Evolutionary conservation across 2,888 invertebrate genomes (phyloP), one percentile per base, ranked within the genome.

Genomic region (Zaprionus obscuricornis): DNA sequence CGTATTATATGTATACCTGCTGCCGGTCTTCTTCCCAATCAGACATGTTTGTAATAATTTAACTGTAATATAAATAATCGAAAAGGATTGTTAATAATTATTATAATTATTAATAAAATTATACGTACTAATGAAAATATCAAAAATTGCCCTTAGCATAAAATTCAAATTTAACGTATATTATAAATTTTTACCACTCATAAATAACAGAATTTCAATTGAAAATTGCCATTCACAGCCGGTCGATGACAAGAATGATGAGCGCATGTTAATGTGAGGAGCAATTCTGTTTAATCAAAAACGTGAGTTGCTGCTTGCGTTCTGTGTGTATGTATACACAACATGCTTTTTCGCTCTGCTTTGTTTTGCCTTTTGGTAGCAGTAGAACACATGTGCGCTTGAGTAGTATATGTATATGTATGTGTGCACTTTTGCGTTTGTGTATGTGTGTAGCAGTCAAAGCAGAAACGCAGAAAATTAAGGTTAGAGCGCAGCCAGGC

Each of bases 271-370:
- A 50, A 42, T 3, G 1, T 26, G 54, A 34, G 45, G 56, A 34
- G 66, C 46, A 54, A 37, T n/a, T 47, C 54, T 68, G 62, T 55
- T 55, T 59, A 52, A 22, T 18, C 49, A 60, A 72, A 74, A 78
- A 78, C 74, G 77, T 77, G 77, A 81, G 72, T 77, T 65, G 74
- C 52, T 58, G 22, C 69, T 82, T n/a, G n/a, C n/a, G 85, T 77
- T 84, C 74, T 85, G 69, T 87, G n/a, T n/a, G 79, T 88, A 87
- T 87, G 86, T 87, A 87, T 87, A 87, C 88, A 55, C 64, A 78
- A 59, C 71, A 74, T 67, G 71, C 59, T 56, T 55, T 71, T 70
- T 73, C 65, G 22, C n/a, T 69, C 59, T 69, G 22, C n/a, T 69
- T 65, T 51, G 59, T 55, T 49, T 52, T 68, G 49, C 54, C 64